Conservation (phyloP, 2,797 vertebrate species). For the Melopsittacus undulatus region DNA sequence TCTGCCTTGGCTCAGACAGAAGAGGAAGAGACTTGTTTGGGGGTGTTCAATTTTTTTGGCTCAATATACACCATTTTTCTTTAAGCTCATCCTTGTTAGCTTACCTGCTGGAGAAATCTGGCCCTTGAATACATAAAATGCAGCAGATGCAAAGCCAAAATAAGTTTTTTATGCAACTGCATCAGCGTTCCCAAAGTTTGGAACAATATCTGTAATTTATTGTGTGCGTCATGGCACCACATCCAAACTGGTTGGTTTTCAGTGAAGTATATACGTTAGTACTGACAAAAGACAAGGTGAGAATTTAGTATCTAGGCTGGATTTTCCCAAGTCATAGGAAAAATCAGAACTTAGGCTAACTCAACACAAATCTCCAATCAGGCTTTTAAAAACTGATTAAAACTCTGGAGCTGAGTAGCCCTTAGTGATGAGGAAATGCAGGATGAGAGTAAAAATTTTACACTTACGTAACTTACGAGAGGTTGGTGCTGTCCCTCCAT, state of each 20-base stretch:
- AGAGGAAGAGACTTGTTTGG: not conserved
- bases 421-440: not conserved
- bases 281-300: not conserved
- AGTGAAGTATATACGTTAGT: not conserved
- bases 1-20: not conserved
- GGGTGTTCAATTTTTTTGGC: not conserved
- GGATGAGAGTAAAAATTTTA: not conserved
- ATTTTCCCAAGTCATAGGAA: not conserved
- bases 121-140: not conserved
- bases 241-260: not conserved
- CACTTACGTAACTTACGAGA: not conserved
- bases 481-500: not conserved
- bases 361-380: not conserved
- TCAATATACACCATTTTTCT: not conserved
- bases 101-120: not conserved
- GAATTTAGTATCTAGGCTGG: not conserved
- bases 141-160: not conserved
- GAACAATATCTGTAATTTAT: not conserved
- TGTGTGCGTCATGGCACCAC: not conserved
- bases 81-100: not conserved
- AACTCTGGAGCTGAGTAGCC: not conserved
- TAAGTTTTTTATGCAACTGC: not conserved
- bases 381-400: not conserved
- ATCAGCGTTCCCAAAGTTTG: not conserved
- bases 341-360: not conserved